Evolutionary conservation across 2,113 vertebrate genomes (phyloP), one percentile per base, ranked within the genome.

Genomic region (Solea senegalensis): DNA sequence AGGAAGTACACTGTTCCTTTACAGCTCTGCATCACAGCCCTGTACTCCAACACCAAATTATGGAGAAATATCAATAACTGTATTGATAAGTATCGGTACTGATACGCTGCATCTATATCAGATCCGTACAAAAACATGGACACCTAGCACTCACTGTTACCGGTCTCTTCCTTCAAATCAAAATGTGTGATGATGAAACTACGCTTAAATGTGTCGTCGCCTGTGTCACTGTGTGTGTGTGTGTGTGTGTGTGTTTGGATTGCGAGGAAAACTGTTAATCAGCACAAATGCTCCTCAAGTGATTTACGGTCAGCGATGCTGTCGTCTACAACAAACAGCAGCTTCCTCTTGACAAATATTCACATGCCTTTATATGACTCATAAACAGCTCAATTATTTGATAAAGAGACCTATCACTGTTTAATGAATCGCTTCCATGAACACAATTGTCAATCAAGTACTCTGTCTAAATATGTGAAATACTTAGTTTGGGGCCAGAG

Each of bases 401-500:
- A 78, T 55, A 54, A 11, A 12, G 11, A 59, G 61, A 61, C 57
- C 28, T 44, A 46, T 48, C 7, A 52, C 56, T 44, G 50, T 77
- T 14, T 78, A 72, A 72, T 70, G 46, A 76, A 82, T 72, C 66
- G 63, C 69, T 67, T 79, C 53, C 68, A 58, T 66, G 65, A 85
- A 74, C 67, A 80, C 63, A 76, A 63, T 69, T 86, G 74, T 85
- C 78, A 72, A 85, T 82, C 80, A 83, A 74, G 57, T 66, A 49
- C 65, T 80, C 43, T 53, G 61, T 69, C 78, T 78, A 65, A 83
- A 81, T 76, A 80, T 88, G 68, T 72, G 58, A 77, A 84, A 72
- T 79, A 90, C 86, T 86, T 81, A 69, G 76, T 74, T 86, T 84
- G 80, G 78, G 78, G 75, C 76, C 79, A 84, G 73, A 73, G 71